These are phyloP conservation scores for Penaeus japonicus DNA, from an alignment of 1,140 invertebrate species.

Conservation along the genomic window DNA sequence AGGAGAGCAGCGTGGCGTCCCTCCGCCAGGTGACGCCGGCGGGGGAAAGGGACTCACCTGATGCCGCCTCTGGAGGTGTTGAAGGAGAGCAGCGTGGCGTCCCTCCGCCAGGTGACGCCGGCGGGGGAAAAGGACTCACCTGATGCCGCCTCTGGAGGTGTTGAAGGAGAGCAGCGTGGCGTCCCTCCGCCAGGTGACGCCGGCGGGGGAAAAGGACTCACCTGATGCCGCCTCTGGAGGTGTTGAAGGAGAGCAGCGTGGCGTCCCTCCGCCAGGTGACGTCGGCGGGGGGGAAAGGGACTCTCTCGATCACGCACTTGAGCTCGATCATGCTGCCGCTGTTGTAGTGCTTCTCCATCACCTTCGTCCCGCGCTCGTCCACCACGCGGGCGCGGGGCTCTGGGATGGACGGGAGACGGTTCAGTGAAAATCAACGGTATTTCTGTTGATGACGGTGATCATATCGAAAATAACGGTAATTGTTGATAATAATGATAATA, in stretches of 20 bases:
- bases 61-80: too few relatives aligned
- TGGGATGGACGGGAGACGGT: background rate
- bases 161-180: constrained; percentile 13
- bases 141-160: constrained; percentile 33
- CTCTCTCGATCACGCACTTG: constrained; percentile 23
- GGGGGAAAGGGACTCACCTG: too few relatives aligned
- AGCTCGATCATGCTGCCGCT: constrained; percentile 41
- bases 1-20: too few relatives aligned
- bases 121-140: background rate
- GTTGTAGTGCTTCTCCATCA: constrained; percentile 45
- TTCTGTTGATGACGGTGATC: too few relatives aligned
- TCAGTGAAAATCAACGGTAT: background rate
- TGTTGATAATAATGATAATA: too few relatives aligned
- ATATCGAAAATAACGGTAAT: too few relatives aligned
- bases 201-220: constrained; percentile 16
- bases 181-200: constrained; percentile 29
- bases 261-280: constrained; percentile 28
- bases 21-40: too few relatives aligned
- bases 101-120: background rate
- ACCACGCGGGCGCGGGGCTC: constrained; percentile 32
- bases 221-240: constrained; percentile 43
- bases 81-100: background rate
- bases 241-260: constrained; percentile 25
- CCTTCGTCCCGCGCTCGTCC: constrained; percentile 35
- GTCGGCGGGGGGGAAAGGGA: constrained; percentile 32